Conservation (phyloP, 2,888 invertebrate species). For the Philhelius pedissequus region DNA sequence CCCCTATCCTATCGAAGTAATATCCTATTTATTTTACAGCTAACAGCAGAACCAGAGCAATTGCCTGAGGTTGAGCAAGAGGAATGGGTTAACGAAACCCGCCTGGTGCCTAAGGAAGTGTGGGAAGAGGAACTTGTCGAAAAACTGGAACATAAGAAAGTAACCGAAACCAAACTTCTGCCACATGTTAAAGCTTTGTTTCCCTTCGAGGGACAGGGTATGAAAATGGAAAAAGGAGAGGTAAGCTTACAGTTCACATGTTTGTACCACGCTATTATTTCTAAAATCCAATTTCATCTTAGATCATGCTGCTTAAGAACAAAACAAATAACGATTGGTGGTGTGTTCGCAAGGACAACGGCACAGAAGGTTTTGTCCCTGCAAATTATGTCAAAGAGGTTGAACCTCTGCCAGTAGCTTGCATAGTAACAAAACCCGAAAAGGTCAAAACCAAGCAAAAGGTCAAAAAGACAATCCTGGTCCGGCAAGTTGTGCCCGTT, state of each 20-base stretch:
- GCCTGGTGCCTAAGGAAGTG: slow-evolving; percentile 93
- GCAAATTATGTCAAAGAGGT: slow-evolving; percentile 97
- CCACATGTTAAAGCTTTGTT: slow-evolving; percentile 94
- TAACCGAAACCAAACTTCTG: slow-evolving; percentile 90
- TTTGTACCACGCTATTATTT: background rate
- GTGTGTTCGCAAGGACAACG: slow-evolving; percentile 96
- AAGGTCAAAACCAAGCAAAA: slow-evolving; percentile 90
- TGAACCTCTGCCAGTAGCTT: slow-evolving; percentile 90
- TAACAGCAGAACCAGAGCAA: slow-evolving; percentile 84
- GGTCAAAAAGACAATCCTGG: slow-evolving; percentile 93
- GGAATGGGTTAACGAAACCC: slow-evolving; percentile 88
- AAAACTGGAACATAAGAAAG: slow-evolving; percentile 89
- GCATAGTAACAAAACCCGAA: slow-evolving; percentile 91
- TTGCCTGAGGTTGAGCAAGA: slow-evolving; percentile 83
- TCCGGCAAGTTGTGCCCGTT: slow-evolving; percentile 91
- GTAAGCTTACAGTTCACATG: slow-evolving; percentile 57
- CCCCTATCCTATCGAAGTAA: slow-evolving; percentile 69
- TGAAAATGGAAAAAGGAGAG: slow-evolving; percentile 95
- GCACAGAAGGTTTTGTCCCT: slow-evolving; percentile 97
- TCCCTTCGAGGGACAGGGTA: slow-evolving; percentile 94
- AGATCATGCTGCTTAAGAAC: slow-evolving; percentile 92
- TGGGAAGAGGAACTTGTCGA: slow-evolving; percentile 96
- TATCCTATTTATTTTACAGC: slow-evolving; percentile 47
- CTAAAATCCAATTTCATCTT: background rate
- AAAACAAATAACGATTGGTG: slow-evolving; percentile 99